Base-by-base conservation (phyloP, 1,140 invertebrate species). In the Mycetomoellerius zeteki region DNA sequence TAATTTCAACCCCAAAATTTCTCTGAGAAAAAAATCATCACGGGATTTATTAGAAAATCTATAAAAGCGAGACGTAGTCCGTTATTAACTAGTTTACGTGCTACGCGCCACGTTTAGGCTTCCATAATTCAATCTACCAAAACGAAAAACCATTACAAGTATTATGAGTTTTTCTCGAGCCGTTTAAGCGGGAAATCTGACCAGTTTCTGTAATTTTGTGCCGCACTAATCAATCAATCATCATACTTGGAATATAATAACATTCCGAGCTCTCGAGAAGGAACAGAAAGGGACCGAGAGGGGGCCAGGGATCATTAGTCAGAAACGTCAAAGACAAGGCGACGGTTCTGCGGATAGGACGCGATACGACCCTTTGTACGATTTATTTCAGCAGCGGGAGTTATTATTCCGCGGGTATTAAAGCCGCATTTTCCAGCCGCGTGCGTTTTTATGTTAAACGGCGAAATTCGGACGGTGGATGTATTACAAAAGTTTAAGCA, bases 201-300 rank as follows among this genome's bases (percentile, higher is more conserved):
- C 50, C 71, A 58, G 19, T 90, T 91, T 90, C 87, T 81, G 62
- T 81, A 91, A 91, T 88, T 92, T 92, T 85, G 52, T 62, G 86
- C 72, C 71, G 85, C 88, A 87, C 89, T 88, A 87, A 89, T 89
- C 88, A 89, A 92, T 92, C 87, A 89, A 93, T 93, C 92, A 90
- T 91, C 92, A 92, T 89, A 91, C 86, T 56, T 12, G 43, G 75
- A 89, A 89, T 89, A 81, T 65, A 75, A 84, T 84, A 84, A 84
- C 73, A 84, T 62, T 73, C 67, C 37, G 7, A 30, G 19, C 21
- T 82, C 24, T 30, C 80, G 21, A 30, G 62, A 37, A 27, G 60
- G 27, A 30, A 24, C 16, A 7, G 60, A 6, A 1, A 21, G 14
- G 7, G 16, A 7, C 12, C 27, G 37, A 47, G 12, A 24, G 27